Base-by-base conservation (phyloP, 1,140 invertebrate genomes). In the Drosophila truncata region DNA sequence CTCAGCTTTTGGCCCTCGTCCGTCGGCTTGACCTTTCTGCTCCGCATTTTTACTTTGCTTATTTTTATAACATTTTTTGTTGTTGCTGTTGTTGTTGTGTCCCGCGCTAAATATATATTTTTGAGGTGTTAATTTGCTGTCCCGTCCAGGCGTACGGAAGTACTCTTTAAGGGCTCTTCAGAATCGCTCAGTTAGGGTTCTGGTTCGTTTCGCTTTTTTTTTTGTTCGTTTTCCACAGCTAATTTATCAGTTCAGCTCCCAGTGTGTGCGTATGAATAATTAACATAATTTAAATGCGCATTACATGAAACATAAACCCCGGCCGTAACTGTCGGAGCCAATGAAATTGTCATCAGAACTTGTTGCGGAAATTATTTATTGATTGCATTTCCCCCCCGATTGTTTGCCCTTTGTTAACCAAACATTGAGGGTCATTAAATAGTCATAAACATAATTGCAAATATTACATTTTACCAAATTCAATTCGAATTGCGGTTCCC, bases 341-440 rank as follows among this genome's bases (percentile, higher is more conserved):
- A 85, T 86, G 73, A 85, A 67, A 81, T 49, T 74, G 63, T 65
- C 66, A 76, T 78, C 82, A 66, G 63, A 72, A 78, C 67, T 78
- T 85, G 78, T 85, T 81, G 82, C 82, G 73, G 60, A 85, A 86
- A 85, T 85, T 78, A 82, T 69, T 81, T 85, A 85, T 85, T 86
- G 82, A 86, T 85, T 82, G 29, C 33, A 25, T 72, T 77, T 67
- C 3, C n/a, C 49, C 10, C 27, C 49, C n/a, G 25, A 42, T n/a
- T 35, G 42, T 62, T 67, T 41, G 47, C 31, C 25, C 50, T 57
- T 73, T 60, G 63, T 35, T 73, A 50, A 37, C n/a, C 37, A 77
- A 73, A 50, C 57, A 39, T 11, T 35, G 29, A 20, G 65, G 31
- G 25, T 16, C 78, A 85, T 85, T 85, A 78, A 85, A 85, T 70